Conservation (phyloP, 2,113 vertebrate genomes). For the Platichthys flesus region DNA sequence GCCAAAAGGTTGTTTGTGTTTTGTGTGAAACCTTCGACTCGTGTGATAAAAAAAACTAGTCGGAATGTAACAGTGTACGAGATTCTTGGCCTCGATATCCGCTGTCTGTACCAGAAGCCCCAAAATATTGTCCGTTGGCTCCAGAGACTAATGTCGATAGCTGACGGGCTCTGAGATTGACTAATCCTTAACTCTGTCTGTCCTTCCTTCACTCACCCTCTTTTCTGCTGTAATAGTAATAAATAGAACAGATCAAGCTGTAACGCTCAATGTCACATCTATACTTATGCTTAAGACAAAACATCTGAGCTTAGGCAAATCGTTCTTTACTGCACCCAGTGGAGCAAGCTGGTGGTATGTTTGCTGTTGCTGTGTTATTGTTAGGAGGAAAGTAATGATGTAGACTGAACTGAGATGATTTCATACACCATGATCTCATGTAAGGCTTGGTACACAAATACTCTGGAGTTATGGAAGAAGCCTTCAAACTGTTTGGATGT, state of each 20-base stretch:
- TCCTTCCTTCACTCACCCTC: background rate
- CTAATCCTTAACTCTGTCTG: background rate
- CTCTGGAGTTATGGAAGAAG: background rate
- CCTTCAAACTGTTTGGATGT: background rate
- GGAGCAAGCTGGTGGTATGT: background rate
- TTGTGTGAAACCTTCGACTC: no score
- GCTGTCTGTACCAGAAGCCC: no score
- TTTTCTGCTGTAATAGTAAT: background rate
- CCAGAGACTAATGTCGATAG: no score
- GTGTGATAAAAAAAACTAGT: no score
- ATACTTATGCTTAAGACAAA: slow-evolving; percentile 7
- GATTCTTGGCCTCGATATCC: no score
- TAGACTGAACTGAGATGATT: background rate
- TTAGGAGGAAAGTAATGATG: slow-evolving; percentile 8
- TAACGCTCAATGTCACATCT: slow-evolving; percentile 11
- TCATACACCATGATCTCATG: slow-evolving; percentile 19
- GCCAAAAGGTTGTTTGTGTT: no score
- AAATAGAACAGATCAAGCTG: background rate
- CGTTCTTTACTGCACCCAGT: slow-evolving; percentile 16
- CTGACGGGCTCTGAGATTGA: no score
- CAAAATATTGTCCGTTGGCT: no score
- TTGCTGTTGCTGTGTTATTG: background rate
- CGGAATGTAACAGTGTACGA: no score
- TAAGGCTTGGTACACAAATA: background rate
- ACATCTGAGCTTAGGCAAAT: slow-evolving; percentile 17